Conservation (phyloP, 2,797 vertebrate genomes). For the Pseudochirops cupreus region DNA sequence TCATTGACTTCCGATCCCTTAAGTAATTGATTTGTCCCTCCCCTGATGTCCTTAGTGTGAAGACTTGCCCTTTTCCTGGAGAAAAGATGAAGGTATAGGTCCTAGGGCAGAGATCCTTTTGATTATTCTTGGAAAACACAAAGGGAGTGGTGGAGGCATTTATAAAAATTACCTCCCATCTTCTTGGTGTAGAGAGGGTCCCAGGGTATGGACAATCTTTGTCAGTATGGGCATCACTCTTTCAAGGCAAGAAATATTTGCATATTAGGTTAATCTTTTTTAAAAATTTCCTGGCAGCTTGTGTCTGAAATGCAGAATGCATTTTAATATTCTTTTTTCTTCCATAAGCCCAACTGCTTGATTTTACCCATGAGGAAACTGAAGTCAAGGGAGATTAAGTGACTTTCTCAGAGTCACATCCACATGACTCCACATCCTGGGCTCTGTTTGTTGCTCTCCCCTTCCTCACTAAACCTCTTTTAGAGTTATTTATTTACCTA, state of each 20-base stretch:
- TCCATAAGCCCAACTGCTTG: background rate
- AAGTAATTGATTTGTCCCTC: background rate
- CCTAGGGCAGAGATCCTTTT: background rate
- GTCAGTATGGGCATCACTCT: background rate
- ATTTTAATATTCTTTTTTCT: background rate
- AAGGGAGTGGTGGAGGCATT: background rate
- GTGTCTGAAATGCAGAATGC: background rate
- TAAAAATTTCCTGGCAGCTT: background rate
- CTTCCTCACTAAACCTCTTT: background rate
- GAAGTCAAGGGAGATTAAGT: background rate
- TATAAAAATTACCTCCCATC: background rate
- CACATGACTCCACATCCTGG: background rate
- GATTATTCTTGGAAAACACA: background rate
- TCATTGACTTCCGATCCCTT: background rate
- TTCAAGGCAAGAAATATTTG: background rate
- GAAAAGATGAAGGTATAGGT: background rate
- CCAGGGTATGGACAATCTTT: background rate
- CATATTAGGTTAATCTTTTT: background rate
- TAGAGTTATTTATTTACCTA: background rate
- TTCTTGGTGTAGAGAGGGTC: background rate
- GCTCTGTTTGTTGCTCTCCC: background rate
- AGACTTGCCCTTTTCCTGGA: background rate
- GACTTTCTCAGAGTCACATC: background rate
- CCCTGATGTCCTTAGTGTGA: background rate
- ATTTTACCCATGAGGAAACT: background rate